Percentiles rank a stretch among this genome's conserved stretches.
phyloP scores from a whole-genome alignment of 2,888 invertebrate genomes.

The Hipparchia semele region DNA sequence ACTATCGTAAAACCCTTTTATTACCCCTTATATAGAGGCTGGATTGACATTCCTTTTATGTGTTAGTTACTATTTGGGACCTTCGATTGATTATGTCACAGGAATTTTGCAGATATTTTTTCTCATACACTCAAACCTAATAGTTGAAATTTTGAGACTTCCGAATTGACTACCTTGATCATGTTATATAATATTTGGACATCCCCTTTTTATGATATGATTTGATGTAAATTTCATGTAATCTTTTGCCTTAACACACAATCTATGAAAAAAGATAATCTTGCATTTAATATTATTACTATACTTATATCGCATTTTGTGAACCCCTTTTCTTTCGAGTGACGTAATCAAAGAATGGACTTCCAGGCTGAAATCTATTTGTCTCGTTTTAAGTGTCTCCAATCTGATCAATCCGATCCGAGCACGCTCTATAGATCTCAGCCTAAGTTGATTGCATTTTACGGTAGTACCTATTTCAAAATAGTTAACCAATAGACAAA shows the following conservation, averaged over 20 bases:
- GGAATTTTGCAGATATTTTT: background rate
- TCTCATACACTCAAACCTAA: background rate
- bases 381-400: no score
- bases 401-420: no score
- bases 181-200: background rate
- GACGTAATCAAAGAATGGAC: constrained; percentile 6
- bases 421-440: no score
- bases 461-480: constrained; percentile 49
- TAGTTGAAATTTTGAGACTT: background rate
- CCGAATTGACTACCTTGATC: background rate
- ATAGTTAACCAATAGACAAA: constrained; percentile 62
- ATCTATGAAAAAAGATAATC: no score
- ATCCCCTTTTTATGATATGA: background rate
- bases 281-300: no score
- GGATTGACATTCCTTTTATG: constrained; percentile 68
- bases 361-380: no score
- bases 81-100: constrained; percentile 4
- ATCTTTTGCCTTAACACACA: no score
- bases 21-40: constrained; percentile 48
- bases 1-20: constrained; percentile 33
- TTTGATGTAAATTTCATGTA: background rate
- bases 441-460: constrained; percentile 49
- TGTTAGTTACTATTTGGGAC: constrained; percentile 47
- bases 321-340: background rate
- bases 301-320: background rate